These are phyloP conservation scores for Nasonia vitripennis DNA, from an alignment of 1,140 invertebrate species.

Conservation along the genomic window DNA sequence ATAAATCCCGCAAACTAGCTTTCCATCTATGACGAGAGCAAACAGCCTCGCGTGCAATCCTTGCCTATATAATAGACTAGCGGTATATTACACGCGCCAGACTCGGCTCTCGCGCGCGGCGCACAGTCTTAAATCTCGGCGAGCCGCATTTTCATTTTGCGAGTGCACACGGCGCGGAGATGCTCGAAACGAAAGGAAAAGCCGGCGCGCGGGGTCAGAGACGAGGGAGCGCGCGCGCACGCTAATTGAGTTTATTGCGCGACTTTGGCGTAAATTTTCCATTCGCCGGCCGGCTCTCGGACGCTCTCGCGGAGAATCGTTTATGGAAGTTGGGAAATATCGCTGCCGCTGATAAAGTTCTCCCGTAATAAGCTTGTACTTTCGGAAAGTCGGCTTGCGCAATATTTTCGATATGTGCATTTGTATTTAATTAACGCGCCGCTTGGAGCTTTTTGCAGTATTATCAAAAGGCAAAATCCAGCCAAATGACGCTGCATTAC, in stretches of 20 bases:
- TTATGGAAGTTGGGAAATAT: not conserved
- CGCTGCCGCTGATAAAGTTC: not conserved
- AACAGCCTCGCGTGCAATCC: not conserved
- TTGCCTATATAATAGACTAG: not conserved
- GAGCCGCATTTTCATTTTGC: slow-evolving; percentile 6
- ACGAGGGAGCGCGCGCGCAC: not conserved
- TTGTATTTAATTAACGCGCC: too few relatives aligned
- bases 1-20: slow-evolving; percentile 17
- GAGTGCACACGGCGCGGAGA: not conserved
- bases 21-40: not conserved
- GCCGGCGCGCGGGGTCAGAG: not conserved
- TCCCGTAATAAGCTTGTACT: not conserved
- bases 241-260: slow-evolving; percentile 23
- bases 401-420: not conserved
- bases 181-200: slow-evolving; percentile 21
- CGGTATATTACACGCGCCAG: not conserved
- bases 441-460: too few relatives aligned
- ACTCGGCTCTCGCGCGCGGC: not conserved
- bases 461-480: not conserved
- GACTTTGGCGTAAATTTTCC: slow-evolving; percentile 13
- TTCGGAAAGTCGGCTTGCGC: not conserved
- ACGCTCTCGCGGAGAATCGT: not conserved
- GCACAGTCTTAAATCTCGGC: not conserved
- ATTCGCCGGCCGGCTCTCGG: not conserved
- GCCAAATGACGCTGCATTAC: not conserved